Conservation (phyloP, 2,888 invertebrate genomes). For the Urechis unicinctus region DNA sequence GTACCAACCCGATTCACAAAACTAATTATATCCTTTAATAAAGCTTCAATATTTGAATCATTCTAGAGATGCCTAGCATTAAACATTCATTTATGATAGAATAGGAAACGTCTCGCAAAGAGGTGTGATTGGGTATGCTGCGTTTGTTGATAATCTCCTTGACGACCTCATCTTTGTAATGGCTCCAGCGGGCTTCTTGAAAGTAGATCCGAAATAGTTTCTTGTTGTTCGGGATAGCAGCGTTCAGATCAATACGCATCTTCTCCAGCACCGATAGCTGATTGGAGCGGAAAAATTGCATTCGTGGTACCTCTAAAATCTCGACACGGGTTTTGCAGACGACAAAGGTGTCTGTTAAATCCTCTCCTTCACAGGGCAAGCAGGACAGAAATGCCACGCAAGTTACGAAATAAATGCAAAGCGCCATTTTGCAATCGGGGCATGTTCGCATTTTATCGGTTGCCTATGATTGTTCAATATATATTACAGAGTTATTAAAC, state of each 20-base stretch:
- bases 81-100: too few species aligned
- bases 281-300: too few species aligned
- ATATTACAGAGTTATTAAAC: not conserved
- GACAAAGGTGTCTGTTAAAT: slow-evolving; percentile 25
- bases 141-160: slow-evolving; percentile 19
- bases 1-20: too few species aligned
- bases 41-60: too few species aligned
- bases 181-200: slow-evolving; percentile 23
- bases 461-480: not conserved
- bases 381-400: too few species aligned
- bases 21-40: too few species aligned
- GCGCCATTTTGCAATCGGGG: not conserved
- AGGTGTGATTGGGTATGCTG: slow-evolving; percentile 5
- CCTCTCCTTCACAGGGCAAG: slow-evolving; percentile 23
- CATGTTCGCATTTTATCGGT: not conserved
- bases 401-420: too few species aligned
- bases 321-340: slow-evolving; percentile 26
- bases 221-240: slow-evolving; percentile 20
- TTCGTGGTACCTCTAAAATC: slow-evolving; percentile 23
- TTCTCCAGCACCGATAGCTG: too few species aligned
- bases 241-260: slow-evolving; percentile 20
- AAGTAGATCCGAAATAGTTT: slow-evolving; percentile 21
- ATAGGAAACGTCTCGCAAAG: slow-evolving; percentile 21
- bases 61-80: too few species aligned
- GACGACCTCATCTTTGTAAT: slow-evolving; percentile 24